Percentiles rank a stretch among this genome's conserved stretches.
These are phyloP conservation scores for Ectropis grisescens DNA, from an alignment of 1,140 invertebrate genomes.

Conservation along the genomic window DNA sequence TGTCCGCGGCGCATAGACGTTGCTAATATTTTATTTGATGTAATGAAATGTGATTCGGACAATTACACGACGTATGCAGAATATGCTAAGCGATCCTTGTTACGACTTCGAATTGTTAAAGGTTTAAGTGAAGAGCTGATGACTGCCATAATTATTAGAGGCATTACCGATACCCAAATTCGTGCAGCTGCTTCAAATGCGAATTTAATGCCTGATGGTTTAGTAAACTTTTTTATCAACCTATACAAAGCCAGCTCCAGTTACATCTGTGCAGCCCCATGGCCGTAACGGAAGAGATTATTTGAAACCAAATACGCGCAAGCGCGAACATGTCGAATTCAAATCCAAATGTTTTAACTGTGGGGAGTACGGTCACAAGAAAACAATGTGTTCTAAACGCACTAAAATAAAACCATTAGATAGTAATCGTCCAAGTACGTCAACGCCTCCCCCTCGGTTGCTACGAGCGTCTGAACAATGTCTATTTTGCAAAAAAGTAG, in stretches of 20 bases:
- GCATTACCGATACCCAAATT: slow-evolving; percentile 12
- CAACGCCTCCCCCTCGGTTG: no score
- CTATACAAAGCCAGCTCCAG: slow-evolving; percentile 7
- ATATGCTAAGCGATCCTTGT: slow-evolving; percentile 10
- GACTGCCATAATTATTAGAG: slow-evolving; percentile 6
- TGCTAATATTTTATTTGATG: slow-evolving; percentile 14
- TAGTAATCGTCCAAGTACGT: no score
- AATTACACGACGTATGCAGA: slow-evolving; percentile 14
- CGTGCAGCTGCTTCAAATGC: slow-evolving; percentile 15
- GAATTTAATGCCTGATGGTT: slow-evolving; percentile 2
- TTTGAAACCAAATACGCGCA: no score
- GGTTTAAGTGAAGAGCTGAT: slow-evolving; percentile 13
- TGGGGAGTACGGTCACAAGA: background rate
- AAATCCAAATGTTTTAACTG: background rate
- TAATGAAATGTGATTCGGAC: slow-evolving; percentile 12
- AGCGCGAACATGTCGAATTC: background rate
- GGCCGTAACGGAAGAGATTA: no score
- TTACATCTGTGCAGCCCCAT: background rate
- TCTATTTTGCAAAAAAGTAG: slow-evolving; percentile 16
- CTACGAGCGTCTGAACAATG: no score
- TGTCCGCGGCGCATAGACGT: slow-evolving; percentile 6
- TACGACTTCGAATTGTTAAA: slow-evolving; percentile 7
- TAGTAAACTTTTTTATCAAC: slow-evolving; percentile 14
- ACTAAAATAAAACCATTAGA: background rate
- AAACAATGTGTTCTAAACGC: background rate